phyloP scores from a whole-genome alignment of 2,113 vertebrate species.

The Larimichthys polyactis region DNA sequence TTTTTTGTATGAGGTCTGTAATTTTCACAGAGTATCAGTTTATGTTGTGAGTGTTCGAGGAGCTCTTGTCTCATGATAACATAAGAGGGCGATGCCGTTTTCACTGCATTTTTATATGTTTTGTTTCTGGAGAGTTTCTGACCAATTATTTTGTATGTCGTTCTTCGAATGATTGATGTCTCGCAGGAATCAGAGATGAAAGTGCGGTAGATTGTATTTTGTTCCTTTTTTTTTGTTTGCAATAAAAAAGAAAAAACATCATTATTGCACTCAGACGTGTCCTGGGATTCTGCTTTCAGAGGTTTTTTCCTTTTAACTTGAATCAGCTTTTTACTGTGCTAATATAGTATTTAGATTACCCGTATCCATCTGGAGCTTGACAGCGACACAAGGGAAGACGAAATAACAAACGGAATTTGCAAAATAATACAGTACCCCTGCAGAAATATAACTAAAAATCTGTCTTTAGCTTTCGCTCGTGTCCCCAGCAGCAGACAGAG shows the following conservation, averaged over 20 bases:
- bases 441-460: not conserved
- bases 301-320: not conserved
- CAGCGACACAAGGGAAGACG: not conserved
- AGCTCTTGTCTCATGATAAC: constrained; percentile 39
- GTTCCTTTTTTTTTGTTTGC: constrained; percentile 73
- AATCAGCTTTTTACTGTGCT: not conserved
- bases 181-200: constrained; percentile 73
- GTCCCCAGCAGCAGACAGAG: no score
- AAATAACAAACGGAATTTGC: not conserved
- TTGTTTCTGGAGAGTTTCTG: constrained; percentile 72
- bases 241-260: constrained; percentile 78
- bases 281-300: constrained; percentile 41
- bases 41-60: constrained; percentile 26
- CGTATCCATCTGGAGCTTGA: not conserved
- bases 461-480: no score
- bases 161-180: constrained; percentile 70
- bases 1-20: constrained; percentile 81
- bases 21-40: constrained; percentile 74
- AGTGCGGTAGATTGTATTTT: constrained; percentile 68
- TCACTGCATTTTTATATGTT: constrained; percentile 69
- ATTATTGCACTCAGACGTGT: constrained; percentile 63
- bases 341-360: not conserved
- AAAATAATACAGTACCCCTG: not conserved
- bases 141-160: constrained; percentile 78
- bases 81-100: constrained; percentile 53